Evolutionary conservation across 2,797 vertebrate genomes (phyloP), one percentile per base, ranked within the genome.

Genomic region (Tolypeutes matacus): DNA sequence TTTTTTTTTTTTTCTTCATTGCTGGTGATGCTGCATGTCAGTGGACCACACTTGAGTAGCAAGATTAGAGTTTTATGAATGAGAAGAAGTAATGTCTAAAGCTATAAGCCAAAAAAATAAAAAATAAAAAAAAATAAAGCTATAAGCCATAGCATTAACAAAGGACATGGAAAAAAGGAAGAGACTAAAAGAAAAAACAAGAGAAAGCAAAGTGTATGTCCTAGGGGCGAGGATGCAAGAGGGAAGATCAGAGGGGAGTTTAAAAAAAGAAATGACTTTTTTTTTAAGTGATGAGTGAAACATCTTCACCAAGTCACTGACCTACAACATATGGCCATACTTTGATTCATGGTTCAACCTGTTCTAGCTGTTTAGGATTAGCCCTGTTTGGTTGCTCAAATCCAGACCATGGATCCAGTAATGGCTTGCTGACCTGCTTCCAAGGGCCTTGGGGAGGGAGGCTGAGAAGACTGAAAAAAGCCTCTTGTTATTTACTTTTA

Each of bases 1-100:
- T n/a, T n/a, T n/a, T n/a, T n/a, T n/a, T n/a, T n/a, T n/a, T n/a
- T n/a, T n/a, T n/a, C n/a, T n/a, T n/a, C n/a, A n/a, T n/a, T 31
- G 20, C 14, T 5, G 1, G 6, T 3, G 70, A 4, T 31, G 39
- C 72, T 56, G 7, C 17, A 12, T 4, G n/a, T 15, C 5, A 11
- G n/a, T 13, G n/a, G 46, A 5, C 13, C 15, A 51, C n/a, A 4
- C 64, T 21, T 56, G 13, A 29, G 53, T 1, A 36, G n/a, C 60
- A 86, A 72, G 6, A 29, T 31, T 12, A 39, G 21, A 20, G 12
- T 36, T 58, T 88, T 46, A 46, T 36, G 25, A 39, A 18, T 3
- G 36, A 51, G 39, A n/a, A n/a, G n/a, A 34, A 51, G 46, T 14
- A 12, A 31, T 2, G 13, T 58, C 67, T 23, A 13, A 58, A 39